These are phyloP conservation scores for Trematocara marginatum DNA, from an alignment of 2,113 vertebrate species.

Conservation along the genomic window DNA sequence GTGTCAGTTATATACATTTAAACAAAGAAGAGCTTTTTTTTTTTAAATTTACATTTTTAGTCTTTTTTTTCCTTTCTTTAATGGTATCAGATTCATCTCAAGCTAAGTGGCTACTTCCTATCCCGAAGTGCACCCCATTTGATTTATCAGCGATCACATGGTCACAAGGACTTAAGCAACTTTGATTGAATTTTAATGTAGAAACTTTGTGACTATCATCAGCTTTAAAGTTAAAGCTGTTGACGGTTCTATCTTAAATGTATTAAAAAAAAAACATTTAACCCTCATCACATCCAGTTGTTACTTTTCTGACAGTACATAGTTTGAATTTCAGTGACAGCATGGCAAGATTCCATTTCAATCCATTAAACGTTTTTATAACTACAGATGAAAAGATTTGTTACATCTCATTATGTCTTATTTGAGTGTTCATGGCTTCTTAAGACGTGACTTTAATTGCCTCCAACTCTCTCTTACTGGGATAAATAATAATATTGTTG, in stretches of 20 bases:
- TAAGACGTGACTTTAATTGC: not conserved
- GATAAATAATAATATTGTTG: not conserved
- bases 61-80: not conserved
- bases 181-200: not conserved
- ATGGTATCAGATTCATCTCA: not conserved
- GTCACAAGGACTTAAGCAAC: not conserved
- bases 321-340: not conserved
- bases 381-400: not conserved
- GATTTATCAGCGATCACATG: not conserved
- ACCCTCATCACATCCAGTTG: not conserved
- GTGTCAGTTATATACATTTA: not conserved
- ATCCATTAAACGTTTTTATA: not conserved
- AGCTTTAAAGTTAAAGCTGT: not conserved
- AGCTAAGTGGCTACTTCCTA: not conserved
- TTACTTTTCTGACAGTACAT: not conserved
- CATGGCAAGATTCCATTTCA: not conserved
- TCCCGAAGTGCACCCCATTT: not conserved
- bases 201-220: not conserved
- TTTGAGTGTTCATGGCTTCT: not conserved
- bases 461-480: not conserved
- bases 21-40: not conserved
- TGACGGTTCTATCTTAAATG: not conserved
- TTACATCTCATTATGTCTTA: not conserved
- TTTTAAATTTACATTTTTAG: not conserved
- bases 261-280: not conserved